Percentiles rank a stretch among this genome's conserved stretches.
phyloP scores from a whole-genome alignment of 2,797 vertebrate species.

The Anguilla obscura region DNA sequence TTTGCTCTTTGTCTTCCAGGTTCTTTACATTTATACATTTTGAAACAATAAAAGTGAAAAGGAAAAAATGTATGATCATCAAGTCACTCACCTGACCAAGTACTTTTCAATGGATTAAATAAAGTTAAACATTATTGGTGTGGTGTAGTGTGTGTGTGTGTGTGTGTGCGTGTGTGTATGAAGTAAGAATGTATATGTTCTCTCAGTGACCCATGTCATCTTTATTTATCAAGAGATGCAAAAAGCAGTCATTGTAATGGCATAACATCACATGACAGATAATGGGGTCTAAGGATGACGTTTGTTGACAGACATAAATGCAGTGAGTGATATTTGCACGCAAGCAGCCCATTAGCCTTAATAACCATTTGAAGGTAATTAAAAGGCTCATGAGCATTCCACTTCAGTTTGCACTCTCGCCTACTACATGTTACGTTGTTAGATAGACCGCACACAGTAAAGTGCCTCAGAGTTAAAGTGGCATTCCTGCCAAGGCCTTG shows the following conservation, averaged over 20 bases:
- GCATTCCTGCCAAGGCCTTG: background rate
- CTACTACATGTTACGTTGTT: background rate
- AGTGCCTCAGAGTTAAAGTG: background rate
- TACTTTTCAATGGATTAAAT: background rate
- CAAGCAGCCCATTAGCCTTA: conserved; percentile 63
- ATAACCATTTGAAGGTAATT: conserved; percentile 53
- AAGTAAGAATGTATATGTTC: background rate
- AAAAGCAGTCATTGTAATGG: background rate
- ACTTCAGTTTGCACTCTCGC: conserved; percentile 42
- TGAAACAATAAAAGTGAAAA: background rate
- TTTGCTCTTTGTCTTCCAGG: background rate
- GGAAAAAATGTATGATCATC: background rate
- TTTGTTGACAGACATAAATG: conserved; percentile 65
- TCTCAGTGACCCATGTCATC: background rate
- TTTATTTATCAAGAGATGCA: background rate
- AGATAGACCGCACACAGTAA: background rate
- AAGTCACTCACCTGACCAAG: background rate
- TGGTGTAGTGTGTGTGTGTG: conserved; percentile 21
- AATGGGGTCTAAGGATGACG: conserved; percentile 62
- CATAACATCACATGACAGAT: conserved; percentile 40
- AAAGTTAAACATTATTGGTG: background rate
- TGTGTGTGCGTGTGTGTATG: background rate
- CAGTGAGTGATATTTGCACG: conserved; percentile 60
- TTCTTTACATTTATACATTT: background rate
- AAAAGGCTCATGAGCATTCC: conserved; percentile 21